Evolutionary conservation across 2,797 vertebrate species (phyloP).

Genomic region (Periparus ater): DNA sequence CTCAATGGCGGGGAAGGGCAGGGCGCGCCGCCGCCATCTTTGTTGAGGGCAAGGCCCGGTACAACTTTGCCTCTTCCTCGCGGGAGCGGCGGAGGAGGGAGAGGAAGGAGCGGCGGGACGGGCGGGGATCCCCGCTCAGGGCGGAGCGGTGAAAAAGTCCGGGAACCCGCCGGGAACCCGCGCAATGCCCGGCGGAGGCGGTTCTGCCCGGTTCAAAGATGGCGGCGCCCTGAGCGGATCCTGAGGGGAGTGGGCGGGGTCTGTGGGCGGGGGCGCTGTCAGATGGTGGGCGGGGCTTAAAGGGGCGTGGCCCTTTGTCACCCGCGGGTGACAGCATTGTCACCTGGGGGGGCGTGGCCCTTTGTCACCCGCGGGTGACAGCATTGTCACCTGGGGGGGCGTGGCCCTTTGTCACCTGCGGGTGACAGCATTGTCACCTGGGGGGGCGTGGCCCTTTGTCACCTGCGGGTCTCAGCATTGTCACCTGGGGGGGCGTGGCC

Average conservation of each 20-base stretch:
- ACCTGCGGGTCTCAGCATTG: too few species aligned
- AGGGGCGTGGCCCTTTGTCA: neutral
- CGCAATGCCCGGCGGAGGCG: fast-evolving
- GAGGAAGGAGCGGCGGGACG: fast-evolving
- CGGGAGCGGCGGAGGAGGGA: too few species aligned
- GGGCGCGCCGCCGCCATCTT: neutral
- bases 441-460: too few species aligned
- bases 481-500: too few species aligned
- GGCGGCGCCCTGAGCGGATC: fast-evolving
- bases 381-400: neutral
- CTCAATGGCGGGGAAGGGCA: neutral
- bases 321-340: neutral
- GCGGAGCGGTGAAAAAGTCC: too few species aligned
- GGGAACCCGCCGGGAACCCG: fast-evolving
- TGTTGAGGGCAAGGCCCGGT: neutral
- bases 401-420: neutral
- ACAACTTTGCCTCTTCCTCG: fast-evolving
- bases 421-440: neutral
- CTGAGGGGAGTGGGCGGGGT: neutral
- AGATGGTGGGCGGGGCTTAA: neutral
- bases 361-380: neutral
- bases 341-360: neutral
- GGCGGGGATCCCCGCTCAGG: fast-evolving
- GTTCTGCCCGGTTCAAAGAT: neutral
- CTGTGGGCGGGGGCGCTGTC: fast-evolving